These are phyloP conservation scores for Rhineura floridana DNA, from an alignment of 2,113 vertebrate genomes.

Conservation along the genomic window DNA sequence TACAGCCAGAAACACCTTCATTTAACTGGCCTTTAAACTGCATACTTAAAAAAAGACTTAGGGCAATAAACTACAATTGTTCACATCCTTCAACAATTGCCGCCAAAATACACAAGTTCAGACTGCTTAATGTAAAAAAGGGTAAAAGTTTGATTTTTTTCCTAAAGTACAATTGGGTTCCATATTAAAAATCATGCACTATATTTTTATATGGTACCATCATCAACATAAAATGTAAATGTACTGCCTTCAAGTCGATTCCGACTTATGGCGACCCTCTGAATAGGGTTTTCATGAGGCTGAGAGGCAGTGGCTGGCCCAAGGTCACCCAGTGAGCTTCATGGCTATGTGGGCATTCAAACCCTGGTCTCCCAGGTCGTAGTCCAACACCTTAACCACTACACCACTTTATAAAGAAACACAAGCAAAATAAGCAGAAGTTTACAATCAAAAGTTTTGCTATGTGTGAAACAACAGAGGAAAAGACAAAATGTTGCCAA, in stretches of 20 bases:
- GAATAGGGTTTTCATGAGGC: too few species aligned
- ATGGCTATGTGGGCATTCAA: too few species aligned
- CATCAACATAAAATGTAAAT: not conserved
- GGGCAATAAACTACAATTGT: not conserved
- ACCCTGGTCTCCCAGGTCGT: too few species aligned
- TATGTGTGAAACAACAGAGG: not conserved
- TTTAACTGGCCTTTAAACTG: not conserved
- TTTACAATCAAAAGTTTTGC: not conserved
- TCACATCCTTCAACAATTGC: accelerated
- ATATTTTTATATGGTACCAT: conserved; percentile 14
- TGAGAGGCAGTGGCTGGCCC: too few species aligned
- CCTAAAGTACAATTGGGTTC: not conserved
- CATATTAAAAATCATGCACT: not conserved
- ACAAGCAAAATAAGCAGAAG: not conserved
- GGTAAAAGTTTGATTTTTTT: not conserved
- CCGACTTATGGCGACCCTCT: too few species aligned
- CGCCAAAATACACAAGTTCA: not conserved
- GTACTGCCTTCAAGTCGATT: too few species aligned
- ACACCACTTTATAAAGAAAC: not conserved
- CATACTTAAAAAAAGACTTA: not conserved
- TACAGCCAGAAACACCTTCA: conserved; percentile 4
- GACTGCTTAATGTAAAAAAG: not conserved
- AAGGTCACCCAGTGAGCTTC: too few species aligned
- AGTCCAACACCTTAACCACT: too few species aligned
- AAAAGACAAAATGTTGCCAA: not conserved